A percentile compares a stretch with the other conserved stretches of the same genome.
Evolutionary conservation across 2,113 vertebrate species (phyloP).

Genomic region (Chinchilla lanigera): DNA sequence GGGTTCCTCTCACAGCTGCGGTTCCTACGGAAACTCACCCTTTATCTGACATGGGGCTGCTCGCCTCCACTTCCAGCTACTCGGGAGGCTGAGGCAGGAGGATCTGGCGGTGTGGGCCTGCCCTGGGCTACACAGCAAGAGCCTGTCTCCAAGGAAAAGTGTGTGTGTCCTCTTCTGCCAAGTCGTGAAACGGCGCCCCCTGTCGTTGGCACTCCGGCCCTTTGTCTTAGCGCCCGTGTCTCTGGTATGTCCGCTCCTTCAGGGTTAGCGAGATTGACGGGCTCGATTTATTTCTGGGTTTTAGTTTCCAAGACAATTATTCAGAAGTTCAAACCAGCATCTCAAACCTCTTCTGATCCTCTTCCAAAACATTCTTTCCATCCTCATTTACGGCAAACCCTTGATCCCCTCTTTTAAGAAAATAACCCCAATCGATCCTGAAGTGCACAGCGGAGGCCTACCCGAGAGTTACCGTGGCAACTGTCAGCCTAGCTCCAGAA

Average conservation of each 20-base stretch:
- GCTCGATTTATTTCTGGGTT: neutral
- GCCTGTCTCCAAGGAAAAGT: neutral
- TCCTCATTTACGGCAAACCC: neutral
- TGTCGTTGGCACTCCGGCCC: neutral
- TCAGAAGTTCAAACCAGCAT: conserved; percentile 28
- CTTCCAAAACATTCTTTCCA: conserved; percentile 43
- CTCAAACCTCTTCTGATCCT: conserved; percentile 22
- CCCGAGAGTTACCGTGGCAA: conserved; percentile 69
- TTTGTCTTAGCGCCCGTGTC: neutral
- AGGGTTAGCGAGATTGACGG: conserved; percentile 15
- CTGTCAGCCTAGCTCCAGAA: conserved; percentile 37
- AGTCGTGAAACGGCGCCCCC: neutral
- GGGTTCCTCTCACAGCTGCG: neutral
- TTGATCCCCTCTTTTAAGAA: conserved; percentile 44
- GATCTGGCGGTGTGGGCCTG: neutral
- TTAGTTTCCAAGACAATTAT: conserved; percentile 36
- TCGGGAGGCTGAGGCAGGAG: neutral
- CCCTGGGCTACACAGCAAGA: neutral
- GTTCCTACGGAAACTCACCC: neutral
- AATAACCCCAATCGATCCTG: conserved; percentile 13
- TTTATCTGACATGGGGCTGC: neutral
- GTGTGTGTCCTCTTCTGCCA: neutral
- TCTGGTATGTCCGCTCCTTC: neutral
- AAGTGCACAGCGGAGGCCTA: conserved; percentile 40
- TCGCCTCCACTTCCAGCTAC: neutral